A percentile compares a stretch with the other conserved stretches of the same genome.
Conservation (phyloP, 1,140 invertebrate genomes). For the Brachystomella parvula region DNA sequence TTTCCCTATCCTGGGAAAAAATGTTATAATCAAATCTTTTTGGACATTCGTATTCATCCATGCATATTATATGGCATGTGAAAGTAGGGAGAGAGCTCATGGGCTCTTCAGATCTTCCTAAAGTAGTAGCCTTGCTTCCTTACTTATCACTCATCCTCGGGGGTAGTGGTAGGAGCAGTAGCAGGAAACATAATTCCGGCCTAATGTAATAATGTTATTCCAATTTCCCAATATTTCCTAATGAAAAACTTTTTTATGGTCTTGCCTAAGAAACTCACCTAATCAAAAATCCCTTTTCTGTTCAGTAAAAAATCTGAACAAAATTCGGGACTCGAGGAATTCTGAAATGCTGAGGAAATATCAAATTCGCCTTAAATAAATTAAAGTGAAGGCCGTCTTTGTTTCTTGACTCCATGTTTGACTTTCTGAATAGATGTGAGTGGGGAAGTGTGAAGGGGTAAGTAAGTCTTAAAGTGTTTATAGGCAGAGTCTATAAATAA, state of each 20-base stretch:
- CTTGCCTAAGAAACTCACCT: too few relatives aligned
- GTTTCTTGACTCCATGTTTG: constrained; percentile 3
- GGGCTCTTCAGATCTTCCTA: too few relatives aligned
- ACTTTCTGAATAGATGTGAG: background rate
- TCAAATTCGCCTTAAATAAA: background rate
- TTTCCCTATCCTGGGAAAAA: constrained; percentile 4
- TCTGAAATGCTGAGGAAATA: too few relatives aligned
- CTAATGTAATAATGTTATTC: background rate
- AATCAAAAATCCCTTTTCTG: too few relatives aligned
- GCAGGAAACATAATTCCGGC: constrained; percentile 4
- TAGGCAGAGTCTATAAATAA: constrained; percentile 6
- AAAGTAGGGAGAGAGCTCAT: background rate
- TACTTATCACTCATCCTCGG: constrained; percentile 1
- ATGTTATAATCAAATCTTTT: constrained; percentile 9
- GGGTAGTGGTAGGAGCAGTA: background rate
- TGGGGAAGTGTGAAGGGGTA: background rate
- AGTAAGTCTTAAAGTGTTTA: constrained; percentile 9
- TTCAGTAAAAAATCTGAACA: too few relatives aligned
- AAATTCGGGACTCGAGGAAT: too few relatives aligned
- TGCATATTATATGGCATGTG: constrained; percentile 3
- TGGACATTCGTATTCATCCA: constrained; percentile 5
- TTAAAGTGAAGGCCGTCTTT: background rate
- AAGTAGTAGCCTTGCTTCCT: constrained; percentile 1
- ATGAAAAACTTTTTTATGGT: too few relatives aligned
- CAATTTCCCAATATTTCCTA: background rate